A percentile compares a stretch with the other conserved stretches of the same genome.
These are phyloP conservation scores for Agonopterix arenella DNA, from an alignment of 2,888 invertebrate genomes.

Conservation along the genomic window DNA sequence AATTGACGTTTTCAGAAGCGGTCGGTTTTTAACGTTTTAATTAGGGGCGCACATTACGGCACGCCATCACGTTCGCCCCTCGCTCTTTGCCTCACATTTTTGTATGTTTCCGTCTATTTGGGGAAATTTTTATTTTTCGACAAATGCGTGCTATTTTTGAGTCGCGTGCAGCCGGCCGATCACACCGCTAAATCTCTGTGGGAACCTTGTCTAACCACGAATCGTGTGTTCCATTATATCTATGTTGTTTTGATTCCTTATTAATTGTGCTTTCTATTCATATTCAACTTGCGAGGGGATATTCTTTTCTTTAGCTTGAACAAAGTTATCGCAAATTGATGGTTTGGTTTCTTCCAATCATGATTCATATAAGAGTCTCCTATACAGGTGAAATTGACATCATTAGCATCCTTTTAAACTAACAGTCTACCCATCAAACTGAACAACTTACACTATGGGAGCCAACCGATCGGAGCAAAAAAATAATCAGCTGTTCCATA, in stretches of 20 bases:
- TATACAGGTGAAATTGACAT: too few relatives aligned
- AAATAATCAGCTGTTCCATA: too few relatives aligned
- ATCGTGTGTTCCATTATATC: slow-evolving; percentile 14
- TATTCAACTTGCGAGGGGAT: not conserved
- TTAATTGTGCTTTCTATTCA: slow-evolving; percentile 11
- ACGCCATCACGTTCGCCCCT: slow-evolving; percentile 73
- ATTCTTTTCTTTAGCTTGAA: too few relatives aligned
- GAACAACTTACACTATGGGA: too few relatives aligned
- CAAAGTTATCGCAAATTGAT: too few relatives aligned
- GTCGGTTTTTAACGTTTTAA: slow-evolving; percentile 77
- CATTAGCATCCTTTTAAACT: too few relatives aligned
- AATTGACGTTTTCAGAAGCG: slow-evolving; percentile 74
- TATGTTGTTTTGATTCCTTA: slow-evolving; percentile 22
- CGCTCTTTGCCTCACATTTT: slow-evolving; percentile 71
- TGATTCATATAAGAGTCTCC: too few relatives aligned
- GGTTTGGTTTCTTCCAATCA: too few relatives aligned
- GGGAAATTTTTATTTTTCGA: slow-evolving; percentile 76
- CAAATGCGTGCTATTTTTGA: slow-evolving; percentile 72
- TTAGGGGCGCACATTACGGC: slow-evolving; percentile 76
- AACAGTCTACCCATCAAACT: too few relatives aligned
- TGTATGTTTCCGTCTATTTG: slow-evolving; percentile 76
- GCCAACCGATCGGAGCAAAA: too few relatives aligned
- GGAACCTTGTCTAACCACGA: slow-evolving; percentile 49
- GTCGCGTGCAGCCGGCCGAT: slow-evolving; percentile 71
- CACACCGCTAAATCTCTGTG: slow-evolving; percentile 71